Evolutionary conservation across 2,888 invertebrate species (phyloP).

Genomic region (Psylliodes chrysocephalus): DNA sequence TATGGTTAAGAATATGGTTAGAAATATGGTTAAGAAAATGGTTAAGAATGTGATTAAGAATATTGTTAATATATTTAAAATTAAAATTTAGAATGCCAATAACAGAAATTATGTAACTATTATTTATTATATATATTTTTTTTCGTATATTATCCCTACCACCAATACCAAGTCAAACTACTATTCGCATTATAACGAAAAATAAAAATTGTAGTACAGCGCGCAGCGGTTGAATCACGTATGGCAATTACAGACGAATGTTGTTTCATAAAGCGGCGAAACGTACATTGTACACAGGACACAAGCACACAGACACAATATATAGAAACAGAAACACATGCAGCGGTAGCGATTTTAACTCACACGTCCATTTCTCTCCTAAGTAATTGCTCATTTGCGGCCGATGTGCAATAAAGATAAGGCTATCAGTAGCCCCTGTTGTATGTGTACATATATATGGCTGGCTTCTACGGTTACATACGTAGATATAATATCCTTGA

Average conservation of each 20-base stretch:
- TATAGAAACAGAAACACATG: background rate
- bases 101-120: no score
- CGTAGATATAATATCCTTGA: constrained; percentile 7
- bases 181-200: no score
- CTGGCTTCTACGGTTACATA: constrained; percentile 7
- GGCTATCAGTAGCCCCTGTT: constrained; percentile 41
- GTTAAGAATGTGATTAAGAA: no score
- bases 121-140: no score
- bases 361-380: constrained; percentile 51
- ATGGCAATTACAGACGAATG: constrained; percentile 41
- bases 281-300: constrained; percentile 23
- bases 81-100: no score
- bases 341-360: constrained; percentile 33
- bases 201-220: background rate
- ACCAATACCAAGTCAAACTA: no score
- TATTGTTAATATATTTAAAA: no score
- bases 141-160: no score
- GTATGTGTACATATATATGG: constrained; percentile 29
- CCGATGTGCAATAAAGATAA: constrained; percentile 52
- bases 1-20: no score
- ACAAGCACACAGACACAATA: constrained; percentile 1
- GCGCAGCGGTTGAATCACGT: constrained; percentile 35
- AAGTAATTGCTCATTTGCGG: constrained; percentile 59
- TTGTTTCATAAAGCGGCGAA: constrained; percentile 36
- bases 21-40: no score